Base-by-base conservation (phyloP, 2,888 invertebrate species). In the Sinhomidia bicolor region DNA sequence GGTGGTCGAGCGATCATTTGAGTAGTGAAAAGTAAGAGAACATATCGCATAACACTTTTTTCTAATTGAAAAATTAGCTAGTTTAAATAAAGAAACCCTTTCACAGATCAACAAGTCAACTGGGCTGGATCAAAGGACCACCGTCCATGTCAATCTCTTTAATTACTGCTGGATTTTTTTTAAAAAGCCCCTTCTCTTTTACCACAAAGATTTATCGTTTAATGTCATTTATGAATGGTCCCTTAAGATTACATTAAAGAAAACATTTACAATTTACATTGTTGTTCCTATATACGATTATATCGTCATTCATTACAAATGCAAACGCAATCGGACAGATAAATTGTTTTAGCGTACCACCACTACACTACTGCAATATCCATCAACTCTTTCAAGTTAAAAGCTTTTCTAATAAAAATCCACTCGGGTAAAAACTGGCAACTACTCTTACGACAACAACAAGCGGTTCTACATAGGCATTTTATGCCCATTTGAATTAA, bases 51-150 rank as follows among this genome's bases (percentile, higher is more conserved):
- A 23, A 65, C 82, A 82, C 82, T 32, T 82, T 2, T n/a, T 10
- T 9, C 36, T 82, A 82, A 82, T 71, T 82, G 65, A 29, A 82
- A 82, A 82, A 36, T 82, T 82, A 82, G 82, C 32, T 23, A 6
- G 47, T 4, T 47, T 23, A 26, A 26, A 47, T n/a, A n/a, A 44
- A 12, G 47, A 74, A 71, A 47, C 26, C 74, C 23, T 74, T 23
- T 5, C 1, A 20, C 20, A 29, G 12, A 71, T 23, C 10, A 68
- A 68, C 36, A 71, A 6, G 71, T 32, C 14, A n/a, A 32, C n/a
- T 29, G 65, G 65, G 1, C 20, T 17, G 29, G 14, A 29, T 2
- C 29, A 62, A 32, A 62, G 32, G 62, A 62, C 62, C 32, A 62
- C 23, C 57, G 23, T 44, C 44, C 44, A 9, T 44, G 44, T 3